A percentile compares a stretch with the other conserved stretches of the same genome.
phyloP scores from a whole-genome alignment of 2,888 invertebrate species.

The Lumbricus terrestris region DNA sequence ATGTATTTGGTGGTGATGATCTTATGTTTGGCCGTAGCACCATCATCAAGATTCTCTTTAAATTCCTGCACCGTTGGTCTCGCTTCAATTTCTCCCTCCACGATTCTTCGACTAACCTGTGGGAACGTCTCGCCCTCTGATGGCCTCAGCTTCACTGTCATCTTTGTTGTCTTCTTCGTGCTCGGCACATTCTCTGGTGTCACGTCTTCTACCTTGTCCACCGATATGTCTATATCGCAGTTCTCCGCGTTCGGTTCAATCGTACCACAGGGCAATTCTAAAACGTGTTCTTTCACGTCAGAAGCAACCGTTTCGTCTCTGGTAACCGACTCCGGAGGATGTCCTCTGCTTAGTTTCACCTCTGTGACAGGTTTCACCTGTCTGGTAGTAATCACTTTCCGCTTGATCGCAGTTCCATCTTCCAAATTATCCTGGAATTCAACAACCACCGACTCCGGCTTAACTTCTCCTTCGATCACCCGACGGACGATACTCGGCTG shows the following conservation, averaged over 20 bases:
- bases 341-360: constrained; percentile 14
- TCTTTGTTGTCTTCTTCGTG: constrained; percentile 14
- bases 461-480: constrained; percentile 24
- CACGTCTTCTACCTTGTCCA: constrained; percentile 13
- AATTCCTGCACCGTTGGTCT: constrained; percentile 14
- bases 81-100: constrained; percentile 14
- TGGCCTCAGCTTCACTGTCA: constrained; percentile 10
- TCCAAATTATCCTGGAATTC: constrained; percentile 23
- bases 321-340: constrained; percentile 16
- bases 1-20: background rate
- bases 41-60: constrained; percentile 18
- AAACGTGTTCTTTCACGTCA: constrained; percentile 12
- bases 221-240: constrained; percentile 18
- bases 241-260: constrained; percentile 21
- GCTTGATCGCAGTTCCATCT: constrained; percentile 24
- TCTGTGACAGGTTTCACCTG: constrained; percentile 24
- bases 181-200: constrained; percentile 15
- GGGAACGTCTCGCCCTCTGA: background rate
- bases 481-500: background rate
- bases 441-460: constrained; percentile 20
- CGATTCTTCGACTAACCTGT: background rate
- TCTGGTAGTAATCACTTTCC: constrained; percentile 25
- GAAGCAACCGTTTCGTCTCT: constrained; percentile 12
- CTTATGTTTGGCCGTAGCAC: constrained; percentile 12
- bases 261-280: constrained; percentile 16